These are phyloP conservation scores for Thalassophryne amazonica DNA, from an alignment of 2,797 vertebrate species.

Conservation along the genomic window DNA sequence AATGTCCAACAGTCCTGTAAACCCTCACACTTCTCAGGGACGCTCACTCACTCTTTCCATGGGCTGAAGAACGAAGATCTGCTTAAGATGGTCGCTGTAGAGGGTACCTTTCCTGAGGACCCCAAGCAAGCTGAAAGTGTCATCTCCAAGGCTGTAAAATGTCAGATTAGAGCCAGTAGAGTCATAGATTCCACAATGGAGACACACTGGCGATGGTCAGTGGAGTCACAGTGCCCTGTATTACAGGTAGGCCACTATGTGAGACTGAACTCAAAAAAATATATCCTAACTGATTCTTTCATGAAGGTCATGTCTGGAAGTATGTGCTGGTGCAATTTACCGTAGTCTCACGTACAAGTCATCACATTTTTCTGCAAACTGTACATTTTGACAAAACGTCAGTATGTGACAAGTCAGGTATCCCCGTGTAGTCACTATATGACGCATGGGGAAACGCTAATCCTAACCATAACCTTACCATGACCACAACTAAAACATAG, in stretches of 20 bases:
- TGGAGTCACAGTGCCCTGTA: conserved; percentile 69
- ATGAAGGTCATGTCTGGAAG: too few relatives aligned
- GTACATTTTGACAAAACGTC: too few relatives aligned
- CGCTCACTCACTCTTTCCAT: conserved; percentile 69
- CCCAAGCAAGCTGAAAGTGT: conserved; percentile 44
- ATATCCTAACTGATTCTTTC: too few relatives aligned
- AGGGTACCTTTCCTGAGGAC: conserved; percentile 41
- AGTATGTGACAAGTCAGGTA: too few relatives aligned
- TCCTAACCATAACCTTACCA: too few relatives aligned
- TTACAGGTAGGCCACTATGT: conserved; percentile 69
- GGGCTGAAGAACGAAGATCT: conserved; percentile 65
- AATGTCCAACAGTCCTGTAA: conserved; percentile 67
- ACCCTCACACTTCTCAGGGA: conserved; percentile 54
- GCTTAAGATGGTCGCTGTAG: conserved; percentile 58
- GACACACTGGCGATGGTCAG: conserved; percentile 68
- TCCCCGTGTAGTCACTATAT: too few relatives aligned
- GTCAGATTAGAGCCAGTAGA: conserved; percentile 68
- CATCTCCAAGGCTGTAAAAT: conserved; percentile 71
- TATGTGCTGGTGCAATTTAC: too few relatives aligned
- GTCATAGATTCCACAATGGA: conserved; percentile 33
- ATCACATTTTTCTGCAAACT: too few relatives aligned
- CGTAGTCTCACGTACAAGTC: too few relatives aligned
- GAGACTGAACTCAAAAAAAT: too few relatives aligned
- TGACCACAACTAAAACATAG: too few relatives aligned
- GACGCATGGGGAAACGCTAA: too few relatives aligned